Evolutionary conservation across 2,888 invertebrate species (phyloP).

Genomic region (Hirtodrosophila duncani): DNA sequence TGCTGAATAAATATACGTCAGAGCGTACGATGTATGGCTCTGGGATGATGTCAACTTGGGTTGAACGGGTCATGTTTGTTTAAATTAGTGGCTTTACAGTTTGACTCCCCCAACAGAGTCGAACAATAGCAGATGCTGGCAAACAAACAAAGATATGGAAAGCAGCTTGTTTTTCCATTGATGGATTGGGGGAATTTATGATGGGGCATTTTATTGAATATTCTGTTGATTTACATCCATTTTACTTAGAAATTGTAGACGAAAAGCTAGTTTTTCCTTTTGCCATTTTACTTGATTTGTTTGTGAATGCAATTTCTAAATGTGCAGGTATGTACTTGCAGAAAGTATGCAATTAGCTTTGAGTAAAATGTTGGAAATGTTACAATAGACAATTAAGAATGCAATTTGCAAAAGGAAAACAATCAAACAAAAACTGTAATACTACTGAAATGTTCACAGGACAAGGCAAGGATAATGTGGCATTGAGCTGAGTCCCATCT

Average conservation of each 20-base stretch:
- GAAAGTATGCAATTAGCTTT: too few species aligned
- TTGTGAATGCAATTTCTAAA: not conserved
- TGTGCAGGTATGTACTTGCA: too few species aligned
- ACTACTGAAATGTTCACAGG: not conserved
- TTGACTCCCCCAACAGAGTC: slow-evolving; percentile 20
- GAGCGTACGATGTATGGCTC: slow-evolving; percentile 13
- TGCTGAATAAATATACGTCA: slow-evolving; percentile 45
- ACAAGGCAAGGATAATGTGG: too few species aligned
- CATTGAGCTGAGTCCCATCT: not conserved
- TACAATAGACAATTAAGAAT: too few species aligned
- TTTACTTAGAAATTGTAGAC: not conserved
- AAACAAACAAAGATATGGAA: not conserved
- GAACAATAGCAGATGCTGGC: slow-evolving; percentile 1
- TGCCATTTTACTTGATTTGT: not conserved
- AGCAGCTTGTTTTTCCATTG: slow-evolving; percentile 27
- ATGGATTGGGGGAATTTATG: slow-evolving; percentile 32
- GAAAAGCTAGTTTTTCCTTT: not conserved
- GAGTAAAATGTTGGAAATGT: too few species aligned
- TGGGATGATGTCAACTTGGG: slow-evolving; percentile 1
- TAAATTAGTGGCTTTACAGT: slow-evolving; percentile 38
- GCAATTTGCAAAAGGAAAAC: too few species aligned
- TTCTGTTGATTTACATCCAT: slow-evolving; percentile 40
- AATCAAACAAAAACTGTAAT: slow-evolving; percentile 4
- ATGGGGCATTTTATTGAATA: slow-evolving; percentile 50
- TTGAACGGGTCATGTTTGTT: slow-evolving; percentile 42